Conservation (phyloP, 1,140 invertebrate species). For the Alviniconcha marisindica region DNA sequence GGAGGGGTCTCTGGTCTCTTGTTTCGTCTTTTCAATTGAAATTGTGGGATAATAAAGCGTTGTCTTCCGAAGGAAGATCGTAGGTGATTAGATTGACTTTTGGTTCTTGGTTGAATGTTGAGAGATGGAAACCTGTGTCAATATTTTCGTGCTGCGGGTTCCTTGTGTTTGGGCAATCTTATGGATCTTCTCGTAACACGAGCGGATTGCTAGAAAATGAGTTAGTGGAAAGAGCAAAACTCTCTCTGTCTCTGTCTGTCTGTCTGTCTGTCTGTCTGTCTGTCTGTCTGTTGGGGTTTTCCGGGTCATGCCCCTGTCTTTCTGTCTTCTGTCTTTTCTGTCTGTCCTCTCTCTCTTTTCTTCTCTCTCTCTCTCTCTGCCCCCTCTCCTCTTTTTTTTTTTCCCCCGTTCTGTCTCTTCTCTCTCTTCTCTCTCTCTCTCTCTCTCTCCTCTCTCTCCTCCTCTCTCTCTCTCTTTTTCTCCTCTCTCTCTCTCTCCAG, state of each 20-base stretch:
- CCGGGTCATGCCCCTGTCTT: too few relatives aligned
- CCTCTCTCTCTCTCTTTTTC: too few relatives aligned
- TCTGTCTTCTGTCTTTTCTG: too few relatives aligned
- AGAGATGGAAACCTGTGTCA: not conserved
- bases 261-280: conserved; percentile 9
- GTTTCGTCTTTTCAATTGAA: conserved; percentile 14
- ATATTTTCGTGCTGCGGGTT: not conserved
- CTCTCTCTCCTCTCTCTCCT: too few relatives aligned
- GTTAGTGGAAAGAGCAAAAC: not conserved
- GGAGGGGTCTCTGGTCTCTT: not conserved
- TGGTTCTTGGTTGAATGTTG: not conserved
- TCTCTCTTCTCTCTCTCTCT: too few relatives aligned
- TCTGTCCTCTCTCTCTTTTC: too few relatives aligned
- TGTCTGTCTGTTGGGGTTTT: not conserved
- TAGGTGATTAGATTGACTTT: conserved; percentile 1
- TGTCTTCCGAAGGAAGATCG: not conserved
- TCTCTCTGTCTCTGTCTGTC: conserved; percentile 9
- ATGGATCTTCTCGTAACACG: too few relatives aligned
- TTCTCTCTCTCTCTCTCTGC: too few relatives aligned
- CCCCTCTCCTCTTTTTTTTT: too few relatives aligned
- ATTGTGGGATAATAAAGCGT: conserved; percentile 9
- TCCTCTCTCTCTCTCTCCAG: too few relatives aligned
- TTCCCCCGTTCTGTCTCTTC: too few relatives aligned
- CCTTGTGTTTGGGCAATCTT: not conserved
- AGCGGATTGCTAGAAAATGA: not conserved